These are phyloP conservation scores for Diogma glabrata DNA, from an alignment of 2,888 invertebrate species.

Conservation along the genomic window DNA sequence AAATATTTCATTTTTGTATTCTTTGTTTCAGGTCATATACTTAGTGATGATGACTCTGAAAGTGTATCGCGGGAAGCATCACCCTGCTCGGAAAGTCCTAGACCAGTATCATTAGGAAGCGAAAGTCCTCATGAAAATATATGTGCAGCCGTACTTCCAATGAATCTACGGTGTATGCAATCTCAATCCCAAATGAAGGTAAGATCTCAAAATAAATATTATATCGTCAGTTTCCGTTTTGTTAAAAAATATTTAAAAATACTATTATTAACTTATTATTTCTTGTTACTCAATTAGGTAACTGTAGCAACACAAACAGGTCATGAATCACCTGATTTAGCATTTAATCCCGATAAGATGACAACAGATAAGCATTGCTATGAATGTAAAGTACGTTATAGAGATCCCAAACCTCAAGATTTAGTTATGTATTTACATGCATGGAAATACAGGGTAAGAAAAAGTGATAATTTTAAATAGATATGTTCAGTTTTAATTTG, in stretches of 20 bases:
- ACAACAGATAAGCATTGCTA: slow-evolving; percentile 78
- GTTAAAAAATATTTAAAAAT: neutral
- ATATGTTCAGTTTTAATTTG: no score
- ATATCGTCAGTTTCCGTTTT: neutral
- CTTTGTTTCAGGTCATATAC: slow-evolving; percentile 21
- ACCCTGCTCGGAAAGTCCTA: slow-evolving; percentile 53
- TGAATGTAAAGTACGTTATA: slow-evolving; percentile 83
- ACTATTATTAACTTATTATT: no score
- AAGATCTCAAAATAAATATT: neutral
- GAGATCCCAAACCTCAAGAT: slow-evolving; percentile 84
- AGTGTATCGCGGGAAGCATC: slow-evolving; percentile 59
- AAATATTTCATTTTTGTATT: neutral
- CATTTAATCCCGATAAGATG: slow-evolving; percentile 57
- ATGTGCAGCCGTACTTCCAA: slow-evolving; percentile 30
- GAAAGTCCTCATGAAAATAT: slow-evolving; percentile 33
- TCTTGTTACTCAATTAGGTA: slow-evolving; percentile 37
- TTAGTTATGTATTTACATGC: slow-evolving; percentile 95
- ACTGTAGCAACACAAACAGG: slow-evolving; percentile 82
- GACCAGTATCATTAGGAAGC: slow-evolving; percentile 20
- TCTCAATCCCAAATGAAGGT: slow-evolving; percentile 5
- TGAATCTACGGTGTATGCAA: slow-evolving; percentile 12
- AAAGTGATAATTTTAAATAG: no score
- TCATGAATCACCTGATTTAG: slow-evolving; percentile 57
- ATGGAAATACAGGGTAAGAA: slow-evolving; percentile 70
- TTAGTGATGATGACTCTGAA: slow-evolving; percentile 52